phyloP scores from a whole-genome alignment of 2,113 vertebrate genomes.

The Phalacrocorax aristotelis region DNA sequence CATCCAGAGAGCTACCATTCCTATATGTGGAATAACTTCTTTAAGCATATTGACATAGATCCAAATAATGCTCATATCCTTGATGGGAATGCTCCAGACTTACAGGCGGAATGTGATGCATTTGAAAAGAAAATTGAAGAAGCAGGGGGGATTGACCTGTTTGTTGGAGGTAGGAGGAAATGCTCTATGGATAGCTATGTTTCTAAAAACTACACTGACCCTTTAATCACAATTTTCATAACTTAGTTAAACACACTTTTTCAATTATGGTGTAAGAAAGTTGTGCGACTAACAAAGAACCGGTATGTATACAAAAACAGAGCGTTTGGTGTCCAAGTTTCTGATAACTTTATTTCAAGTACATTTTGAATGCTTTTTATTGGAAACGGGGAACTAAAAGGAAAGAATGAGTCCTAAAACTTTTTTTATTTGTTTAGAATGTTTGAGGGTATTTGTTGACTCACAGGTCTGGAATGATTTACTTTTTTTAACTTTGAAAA shows the following conservation, averaged over 20 bases:
- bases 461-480: conserved; percentile 10
- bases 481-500: conserved; percentile 69
- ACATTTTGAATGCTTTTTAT: neutral
- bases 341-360: neutral
- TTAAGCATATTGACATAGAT: conserved; percentile 85
- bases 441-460: conserved; percentile 27
- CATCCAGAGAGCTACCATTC: conserved; percentile 86
- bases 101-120: conserved; percentile 81
- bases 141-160: conserved; percentile 83
- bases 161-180: conserved; percentile 79
- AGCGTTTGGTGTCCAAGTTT: conserved; percentile 23
- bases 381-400: neutral
- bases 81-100: conserved; percentile 80
- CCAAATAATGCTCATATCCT: conserved; percentile 83
- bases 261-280: neutral
- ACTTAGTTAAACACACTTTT: neutral
- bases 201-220: neutral
- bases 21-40: conserved; percentile 88
- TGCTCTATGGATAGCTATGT: neutral
- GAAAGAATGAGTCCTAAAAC: neutral
- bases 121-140: conserved; percentile 85
- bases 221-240: neutral
- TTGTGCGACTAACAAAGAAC: neutral
- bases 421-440: neutral
- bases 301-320: neutral